phyloP scores from a whole-genome alignment of 2,888 invertebrate species.

The Druceiella hillmani region DNA sequence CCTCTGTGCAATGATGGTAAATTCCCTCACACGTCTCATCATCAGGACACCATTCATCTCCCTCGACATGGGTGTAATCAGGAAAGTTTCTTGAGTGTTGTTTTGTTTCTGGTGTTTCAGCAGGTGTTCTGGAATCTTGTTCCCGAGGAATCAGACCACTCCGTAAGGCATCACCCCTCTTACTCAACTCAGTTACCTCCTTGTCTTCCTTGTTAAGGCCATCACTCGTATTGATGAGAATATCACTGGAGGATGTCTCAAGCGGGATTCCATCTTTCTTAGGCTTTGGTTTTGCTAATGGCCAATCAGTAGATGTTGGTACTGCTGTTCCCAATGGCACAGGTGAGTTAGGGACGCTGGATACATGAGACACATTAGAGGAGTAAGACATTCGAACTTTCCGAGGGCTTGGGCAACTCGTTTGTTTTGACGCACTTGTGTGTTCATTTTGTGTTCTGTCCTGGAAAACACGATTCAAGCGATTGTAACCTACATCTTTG shows the following conservation, averaged over 20 bases:
- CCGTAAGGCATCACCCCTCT: no score
- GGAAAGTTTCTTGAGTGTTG: constrained; percentile 9
- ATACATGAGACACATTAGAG: constrained; percentile 16
- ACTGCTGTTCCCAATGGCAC: constrained; percentile 37
- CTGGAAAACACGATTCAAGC: no score
- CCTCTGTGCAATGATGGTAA: constrained; percentile 50
- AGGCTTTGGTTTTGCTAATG: constrained; percentile 32
- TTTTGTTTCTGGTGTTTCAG: not conserved
- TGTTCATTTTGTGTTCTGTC: no score
- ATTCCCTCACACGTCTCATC: constrained; percentile 34
- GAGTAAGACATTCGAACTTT: no score
- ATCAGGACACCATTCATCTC: constrained; percentile 15
- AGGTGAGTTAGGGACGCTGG: constrained; percentile 36
- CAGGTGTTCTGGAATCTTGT: constrained; percentile 13
- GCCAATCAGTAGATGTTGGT: constrained; percentile 34
- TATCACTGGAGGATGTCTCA: constrained; percentile 31
- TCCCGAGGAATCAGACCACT: no score
- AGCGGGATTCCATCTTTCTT: constrained; percentile 26
- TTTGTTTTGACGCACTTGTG: no score
- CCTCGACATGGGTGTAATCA: constrained; percentile 13
- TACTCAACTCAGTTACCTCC: constrained; percentile 51
- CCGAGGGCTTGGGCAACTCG: no score
- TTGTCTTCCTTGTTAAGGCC: constrained; percentile 41
- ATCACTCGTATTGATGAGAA: no score
- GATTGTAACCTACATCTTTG: no score